These are phyloP conservation scores for Molossus molossus DNA, from an alignment of 2,797 vertebrate genomes.

Conservation along the genomic window DNA sequence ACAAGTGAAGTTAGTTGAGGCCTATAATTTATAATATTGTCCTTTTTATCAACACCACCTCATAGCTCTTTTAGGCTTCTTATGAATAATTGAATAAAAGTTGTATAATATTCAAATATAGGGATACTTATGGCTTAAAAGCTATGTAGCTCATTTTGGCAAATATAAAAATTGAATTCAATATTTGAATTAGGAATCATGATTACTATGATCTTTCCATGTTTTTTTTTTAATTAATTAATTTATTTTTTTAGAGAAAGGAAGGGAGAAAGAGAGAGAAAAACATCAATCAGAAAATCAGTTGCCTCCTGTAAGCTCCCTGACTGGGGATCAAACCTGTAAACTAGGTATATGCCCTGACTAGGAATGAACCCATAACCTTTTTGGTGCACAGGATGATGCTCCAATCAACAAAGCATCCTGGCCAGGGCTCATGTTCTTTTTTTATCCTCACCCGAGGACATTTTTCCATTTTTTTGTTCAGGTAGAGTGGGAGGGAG, in stretches of 20 bases:
- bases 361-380: no score
- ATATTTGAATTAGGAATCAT: constrained; percentile 4
- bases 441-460: not conserved
- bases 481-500: no score
- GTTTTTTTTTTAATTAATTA: constrained; percentile 39
- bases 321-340: no score
- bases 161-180: not conserved
- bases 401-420: not conserved
- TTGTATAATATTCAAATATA: constrained; percentile 3
- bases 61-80: not conserved
- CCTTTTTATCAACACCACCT: not conserved
- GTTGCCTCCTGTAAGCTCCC: no score
- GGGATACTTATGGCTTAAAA: not conserved
- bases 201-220: not conserved
- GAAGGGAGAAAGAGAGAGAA: not conserved
- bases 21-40: not conserved
- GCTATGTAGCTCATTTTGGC: not conserved
- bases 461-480: no score
- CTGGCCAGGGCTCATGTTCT: not conserved
- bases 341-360: no score
- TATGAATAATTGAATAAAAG: not conserved
- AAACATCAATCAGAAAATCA: no score
- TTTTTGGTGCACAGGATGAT: no score
- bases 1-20: not conserved
- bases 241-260: not conserved